Evolutionary conservation across 2,888 invertebrate genomes (phyloP).

Genomic region (Heteromurus nitidus): DNA sequence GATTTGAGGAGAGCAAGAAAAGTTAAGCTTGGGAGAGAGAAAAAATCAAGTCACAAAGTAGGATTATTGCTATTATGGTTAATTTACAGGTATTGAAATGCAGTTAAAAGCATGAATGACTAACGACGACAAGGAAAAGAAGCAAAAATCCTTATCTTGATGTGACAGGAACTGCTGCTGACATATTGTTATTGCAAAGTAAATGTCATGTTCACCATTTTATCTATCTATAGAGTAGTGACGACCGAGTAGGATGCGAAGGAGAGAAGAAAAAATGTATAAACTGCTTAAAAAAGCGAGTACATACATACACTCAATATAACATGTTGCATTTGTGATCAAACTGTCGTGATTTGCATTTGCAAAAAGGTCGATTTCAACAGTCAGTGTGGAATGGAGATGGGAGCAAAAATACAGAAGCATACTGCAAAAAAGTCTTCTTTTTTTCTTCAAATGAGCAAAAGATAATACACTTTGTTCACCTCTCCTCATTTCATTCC

Average conservation of each 20-base stretch:
- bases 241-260: constrained; percentile 8
- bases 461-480: constrained; percentile 42
- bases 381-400: background rate
- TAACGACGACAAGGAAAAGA: constrained; percentile 23
- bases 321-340: background rate
- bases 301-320: background rate
- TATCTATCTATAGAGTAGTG: constrained; percentile 46
- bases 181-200: constrained; percentile 66
- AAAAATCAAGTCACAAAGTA: background rate
- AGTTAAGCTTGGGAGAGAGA: background rate
- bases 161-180: constrained; percentile 65
- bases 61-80: constrained; percentile 43
- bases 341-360: constrained; percentile 51
- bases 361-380: constrained; percentile 49
- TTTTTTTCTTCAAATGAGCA: no score
- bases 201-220: constrained; percentile 63
- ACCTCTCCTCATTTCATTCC: constrained; percentile 38
- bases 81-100: constrained; percentile 60
- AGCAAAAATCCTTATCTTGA: constrained; percentile 54
- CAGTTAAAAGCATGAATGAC: constrained; percentile 53
- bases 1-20: no score
- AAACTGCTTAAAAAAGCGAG: background rate
- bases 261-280: constrained; percentile 12
- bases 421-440: constrained; percentile 26
- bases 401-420: constrained; percentile 26